These are phyloP conservation scores for Acleris sparsana DNA, from an alignment of 2,888 invertebrate genomes.

Conservation along the genomic window DNA sequence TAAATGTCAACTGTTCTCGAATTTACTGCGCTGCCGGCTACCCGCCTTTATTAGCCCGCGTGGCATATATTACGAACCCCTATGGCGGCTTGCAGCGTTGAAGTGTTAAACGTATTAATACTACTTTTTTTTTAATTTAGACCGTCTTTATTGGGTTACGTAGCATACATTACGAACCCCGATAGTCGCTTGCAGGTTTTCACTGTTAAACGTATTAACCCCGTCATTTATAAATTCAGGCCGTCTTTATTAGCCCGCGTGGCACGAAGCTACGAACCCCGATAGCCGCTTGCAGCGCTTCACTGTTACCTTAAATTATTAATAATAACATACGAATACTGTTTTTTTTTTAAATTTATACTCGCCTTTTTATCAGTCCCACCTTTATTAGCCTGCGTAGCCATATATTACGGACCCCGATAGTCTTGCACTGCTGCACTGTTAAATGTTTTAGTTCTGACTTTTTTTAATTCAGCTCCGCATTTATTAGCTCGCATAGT, in stretches of 20 bases:
- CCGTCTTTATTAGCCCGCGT: constrained; percentile 76
- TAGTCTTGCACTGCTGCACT: constrained; percentile 54
- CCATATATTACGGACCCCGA: constrained; percentile 47
- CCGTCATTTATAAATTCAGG: constrained; percentile 41
- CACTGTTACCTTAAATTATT: too few species aligned
- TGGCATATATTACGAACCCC: constrained; percentile 71
- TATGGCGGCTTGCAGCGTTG: constrained; percentile 58
- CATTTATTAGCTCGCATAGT: constrained; percentile 76
- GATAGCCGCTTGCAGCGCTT: constrained; percentile 58
- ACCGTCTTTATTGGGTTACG: constrained; percentile 26
- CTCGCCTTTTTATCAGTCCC: too few species aligned
- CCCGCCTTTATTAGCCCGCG: constrained; percentile 75
- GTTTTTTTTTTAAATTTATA: constrained; percentile 2
- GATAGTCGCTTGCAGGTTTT: constrained; percentile 57
- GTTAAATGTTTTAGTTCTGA: constrained; percentile 37
- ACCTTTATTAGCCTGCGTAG: too few species aligned
- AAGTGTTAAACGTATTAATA: constrained; percentile 41
- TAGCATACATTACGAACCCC: constrained; percentile 71
- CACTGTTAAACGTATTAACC: constrained; percentile 41
- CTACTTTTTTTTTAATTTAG: background rate
- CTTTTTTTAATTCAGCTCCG: constrained; percentile 47
- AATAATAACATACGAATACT: constrained; percentile 15
- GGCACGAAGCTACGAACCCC: constrained; percentile 70
- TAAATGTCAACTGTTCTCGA: constrained; percentile 79
- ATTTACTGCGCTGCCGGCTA: constrained; percentile 72